Percentiles rank a stretch among this genome's conserved stretches.
Conservation (phyloP, 2,888 invertebrate genomes). For the Pseudoips prasinana region DNA sequence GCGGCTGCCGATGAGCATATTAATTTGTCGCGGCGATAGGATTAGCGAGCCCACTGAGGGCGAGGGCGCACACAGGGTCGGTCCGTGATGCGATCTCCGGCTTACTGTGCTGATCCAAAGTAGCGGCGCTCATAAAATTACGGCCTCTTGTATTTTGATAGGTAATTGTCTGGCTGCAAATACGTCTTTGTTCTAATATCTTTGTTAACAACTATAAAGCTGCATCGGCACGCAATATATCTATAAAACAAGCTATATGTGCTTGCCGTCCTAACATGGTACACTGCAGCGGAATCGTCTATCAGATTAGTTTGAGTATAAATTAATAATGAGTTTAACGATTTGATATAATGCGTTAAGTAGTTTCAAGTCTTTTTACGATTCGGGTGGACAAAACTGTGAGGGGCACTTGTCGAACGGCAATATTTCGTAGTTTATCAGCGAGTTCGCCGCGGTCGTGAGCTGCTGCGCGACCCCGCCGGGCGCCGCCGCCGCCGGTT, state of each 20-base stretch:
- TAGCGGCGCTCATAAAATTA: slow-evolving; percentile 48
- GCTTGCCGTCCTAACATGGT: too few species aligned
- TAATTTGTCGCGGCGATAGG: slow-evolving; percentile 78
- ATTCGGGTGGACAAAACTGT: slow-evolving; percentile 37
- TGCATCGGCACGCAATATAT: too few species aligned
- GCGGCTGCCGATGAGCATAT: slow-evolving; percentile 80
- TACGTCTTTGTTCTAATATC: slow-evolving; percentile 10
- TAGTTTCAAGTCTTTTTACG: too few species aligned
- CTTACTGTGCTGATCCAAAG: slow-evolving; percentile 52
- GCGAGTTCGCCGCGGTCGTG: slow-evolving; percentile 53
- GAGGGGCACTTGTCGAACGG: slow-evolving; percentile 42
- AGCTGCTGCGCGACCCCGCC: slow-evolving; percentile 38
- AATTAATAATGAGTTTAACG: too few species aligned
- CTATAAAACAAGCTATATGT: too few species aligned
- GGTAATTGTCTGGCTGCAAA: slow-evolving; percentile 22
- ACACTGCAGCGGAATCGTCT: too few species aligned
- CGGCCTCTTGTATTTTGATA: slow-evolving; percentile 39
- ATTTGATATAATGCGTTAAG: too few species aligned
- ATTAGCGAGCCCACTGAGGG: slow-evolving; percentile 56
- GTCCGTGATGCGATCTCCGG: slow-evolving; percentile 55
- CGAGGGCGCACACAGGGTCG: slow-evolving; percentile 34
- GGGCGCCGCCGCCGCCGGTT: slow-evolving; percentile 45
- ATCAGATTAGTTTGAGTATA: too few species aligned
- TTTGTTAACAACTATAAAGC: too few species aligned
- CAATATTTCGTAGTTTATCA: slow-evolving; percentile 77